A percentile compares a stretch with the other conserved stretches of the same genome.
phyloP scores from a whole-genome alignment of 2,113 vertebrate genomes.

The Emydura subglobosa region DNA sequence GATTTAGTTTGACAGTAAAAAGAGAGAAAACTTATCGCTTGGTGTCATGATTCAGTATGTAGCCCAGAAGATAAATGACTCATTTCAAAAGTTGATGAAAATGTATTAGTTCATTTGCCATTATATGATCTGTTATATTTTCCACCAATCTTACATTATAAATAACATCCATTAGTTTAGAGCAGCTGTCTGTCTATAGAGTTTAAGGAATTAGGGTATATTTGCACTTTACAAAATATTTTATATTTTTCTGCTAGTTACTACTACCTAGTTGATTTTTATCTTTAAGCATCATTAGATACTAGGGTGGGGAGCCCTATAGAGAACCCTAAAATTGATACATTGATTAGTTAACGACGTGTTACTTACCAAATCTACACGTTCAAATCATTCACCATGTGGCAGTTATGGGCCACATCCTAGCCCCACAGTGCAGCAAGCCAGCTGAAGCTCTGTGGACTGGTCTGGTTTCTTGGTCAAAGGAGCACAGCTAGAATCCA shows the following conservation, averaged over 20 bases:
- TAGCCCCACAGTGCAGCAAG: background rate
- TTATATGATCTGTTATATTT: constrained; percentile 69
- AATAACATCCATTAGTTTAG: constrained; percentile 54
- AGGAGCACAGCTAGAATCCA: background rate
- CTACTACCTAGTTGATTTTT: background rate
- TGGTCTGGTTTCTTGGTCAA: background rate
- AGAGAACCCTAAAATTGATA: background rate
- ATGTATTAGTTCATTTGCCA: constrained; percentile 70
- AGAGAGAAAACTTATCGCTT: constrained; percentile 79
- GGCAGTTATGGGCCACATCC: background rate
- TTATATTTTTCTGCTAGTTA: constrained; percentile 5
- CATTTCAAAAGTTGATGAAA: constrained; percentile 80
- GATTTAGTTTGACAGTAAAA: constrained; percentile 80
- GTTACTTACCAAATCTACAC: background rate
- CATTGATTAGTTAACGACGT: background rate
- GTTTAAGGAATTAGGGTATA: constrained; percentile 45
- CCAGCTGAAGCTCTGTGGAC: background rate
- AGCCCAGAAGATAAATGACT: constrained; percentile 66
- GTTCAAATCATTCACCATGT: background rate
- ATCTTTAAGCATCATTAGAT: background rate
- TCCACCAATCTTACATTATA: constrained; percentile 40
- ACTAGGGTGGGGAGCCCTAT: constrained; percentile 45
- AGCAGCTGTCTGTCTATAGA: constrained; percentile 51
- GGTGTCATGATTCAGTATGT: constrained; percentile 75
- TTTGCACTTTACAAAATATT: constrained; percentile 19